phyloP scores from a whole-genome alignment of 2,888 invertebrate genomes.

The Plagodis dolabraria region DNA sequence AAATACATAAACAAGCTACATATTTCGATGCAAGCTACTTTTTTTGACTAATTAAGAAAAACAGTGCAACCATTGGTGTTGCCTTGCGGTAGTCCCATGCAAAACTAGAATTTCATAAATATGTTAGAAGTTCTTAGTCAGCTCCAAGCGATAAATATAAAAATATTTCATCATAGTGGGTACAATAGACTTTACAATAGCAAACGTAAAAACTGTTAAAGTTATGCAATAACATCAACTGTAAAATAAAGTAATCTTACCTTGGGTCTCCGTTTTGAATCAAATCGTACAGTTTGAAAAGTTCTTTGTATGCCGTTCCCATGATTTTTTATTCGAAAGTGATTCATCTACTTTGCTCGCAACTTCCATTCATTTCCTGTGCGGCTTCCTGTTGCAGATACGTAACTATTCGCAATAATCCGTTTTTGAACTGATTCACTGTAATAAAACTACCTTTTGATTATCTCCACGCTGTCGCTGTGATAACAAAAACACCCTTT shows the following conservation, averaged over 20 bases:
- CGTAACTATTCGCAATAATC: constrained; percentile 13
- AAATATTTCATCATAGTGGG: no score
- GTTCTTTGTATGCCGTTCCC: constrained; percentile 72
- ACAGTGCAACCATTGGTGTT: no score
- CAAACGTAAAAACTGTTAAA: no score
- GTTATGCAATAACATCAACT: background rate
- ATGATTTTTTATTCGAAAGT: constrained; percentile 59
- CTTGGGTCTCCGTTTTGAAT: constrained; percentile 86
- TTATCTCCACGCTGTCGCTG: constrained; percentile 13
- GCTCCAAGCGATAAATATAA: no score
- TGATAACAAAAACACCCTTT: constrained; percentile 27
- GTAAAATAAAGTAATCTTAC: constrained; percentile 55
- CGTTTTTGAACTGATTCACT: constrained; percentile 4
- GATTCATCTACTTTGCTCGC: constrained; percentile 60
- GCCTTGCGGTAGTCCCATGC: no score
- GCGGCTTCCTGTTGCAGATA: constrained; percentile 59
- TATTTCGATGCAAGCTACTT: no score
- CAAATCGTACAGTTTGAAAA: constrained; percentile 86
- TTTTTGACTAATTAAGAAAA: no score
- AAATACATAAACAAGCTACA: no score
- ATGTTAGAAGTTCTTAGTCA: no score
- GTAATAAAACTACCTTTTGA: constrained; percentile 2
- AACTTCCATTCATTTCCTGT: constrained; percentile 74
- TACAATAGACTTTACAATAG: no score
- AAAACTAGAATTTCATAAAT: no score